These are phyloP conservation scores for Leucophenga varia DNA, from an alignment of 1,140 invertebrate species.

Conservation along the genomic window DNA sequence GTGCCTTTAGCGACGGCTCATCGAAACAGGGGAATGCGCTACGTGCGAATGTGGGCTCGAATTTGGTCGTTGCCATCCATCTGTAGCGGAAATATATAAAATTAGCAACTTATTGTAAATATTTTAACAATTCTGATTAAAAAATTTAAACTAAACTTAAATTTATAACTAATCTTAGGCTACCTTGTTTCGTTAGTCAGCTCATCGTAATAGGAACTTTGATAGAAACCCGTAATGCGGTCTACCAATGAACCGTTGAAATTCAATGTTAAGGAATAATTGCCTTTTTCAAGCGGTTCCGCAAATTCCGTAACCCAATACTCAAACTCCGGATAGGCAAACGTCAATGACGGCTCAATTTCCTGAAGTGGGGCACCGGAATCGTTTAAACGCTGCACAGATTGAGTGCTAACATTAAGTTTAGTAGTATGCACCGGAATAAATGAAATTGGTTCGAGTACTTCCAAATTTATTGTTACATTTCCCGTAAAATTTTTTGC, in stretches of 20 bases:
- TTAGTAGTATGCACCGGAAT: slow-evolving; percentile 71
- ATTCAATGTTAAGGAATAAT: slow-evolving; percentile 66
- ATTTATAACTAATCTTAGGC: not conserved
- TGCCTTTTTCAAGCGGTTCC: slow-evolving; percentile 60
- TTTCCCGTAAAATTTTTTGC: slow-evolving; percentile 70
- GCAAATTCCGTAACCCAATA: slow-evolving; percentile 66
- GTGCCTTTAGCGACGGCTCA: slow-evolving; percentile 91
- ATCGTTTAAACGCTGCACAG: slow-evolving; percentile 31
- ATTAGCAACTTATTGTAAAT: too few relatives aligned
- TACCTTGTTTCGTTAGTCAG: slow-evolving; percentile 64
- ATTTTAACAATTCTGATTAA: not conserved
- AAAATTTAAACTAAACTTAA: too few relatives aligned
- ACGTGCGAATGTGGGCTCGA: slow-evolving; percentile 91
- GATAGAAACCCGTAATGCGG: slow-evolving; percentile 77
- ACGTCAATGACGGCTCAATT: slow-evolving; percentile 51
- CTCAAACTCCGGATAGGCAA: slow-evolving; percentile 62
- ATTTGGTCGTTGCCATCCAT: slow-evolving; percentile 84
- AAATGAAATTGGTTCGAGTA: slow-evolving; percentile 61
- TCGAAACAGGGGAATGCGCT: slow-evolving; percentile 94
- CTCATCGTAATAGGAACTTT: slow-evolving; percentile 69
- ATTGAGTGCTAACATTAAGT: slow-evolving; percentile 38
- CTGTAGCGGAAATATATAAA: slow-evolving; percentile 60
- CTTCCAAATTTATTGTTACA: slow-evolving; percentile 70
- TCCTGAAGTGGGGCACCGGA: slow-evolving; percentile 24
- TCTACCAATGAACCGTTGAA: slow-evolving; percentile 70